A percentile compares a stretch with the other conserved stretches of the same genome.
phyloP scores from a whole-genome alignment of 2,888 invertebrate genomes.

The Eupithecia exiguata region DNA sequence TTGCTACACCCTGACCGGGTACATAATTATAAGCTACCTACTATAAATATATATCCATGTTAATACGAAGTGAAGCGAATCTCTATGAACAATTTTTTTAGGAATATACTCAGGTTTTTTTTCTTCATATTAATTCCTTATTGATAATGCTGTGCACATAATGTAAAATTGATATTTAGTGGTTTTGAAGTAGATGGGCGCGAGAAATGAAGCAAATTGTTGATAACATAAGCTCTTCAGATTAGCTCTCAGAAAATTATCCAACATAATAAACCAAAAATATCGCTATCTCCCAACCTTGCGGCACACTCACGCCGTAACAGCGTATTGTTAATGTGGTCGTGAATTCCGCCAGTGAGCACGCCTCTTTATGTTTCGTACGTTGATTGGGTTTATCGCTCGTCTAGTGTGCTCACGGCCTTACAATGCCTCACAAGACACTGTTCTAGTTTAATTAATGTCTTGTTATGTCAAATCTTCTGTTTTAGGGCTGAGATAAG shows the following conservation, averaged over 20 bases:
- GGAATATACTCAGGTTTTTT: too few relatives aligned
- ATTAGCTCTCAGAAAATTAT: background rate
- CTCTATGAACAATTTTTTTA: too few relatives aligned
- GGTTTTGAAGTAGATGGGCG: background rate
- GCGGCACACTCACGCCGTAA: conserved; percentile 48
- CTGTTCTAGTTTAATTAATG: conserved; percentile 41
- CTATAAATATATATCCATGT: too few relatives aligned
- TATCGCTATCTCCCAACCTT: conserved; percentile 44
- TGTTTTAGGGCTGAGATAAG: conserved; percentile 34
- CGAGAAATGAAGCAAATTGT: background rate
- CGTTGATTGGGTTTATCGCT: conserved; percentile 75
- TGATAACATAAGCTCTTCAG: background rate
- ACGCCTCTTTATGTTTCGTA: conserved; percentile 74
- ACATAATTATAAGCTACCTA: too few relatives aligned
- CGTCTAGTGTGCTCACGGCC: conserved; percentile 47
- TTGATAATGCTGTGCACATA: background rate
- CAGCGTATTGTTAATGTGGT: conserved; percentile 69
- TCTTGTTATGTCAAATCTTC: conserved; percentile 41
- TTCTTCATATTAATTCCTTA: background rate
- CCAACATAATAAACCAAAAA: background rate
- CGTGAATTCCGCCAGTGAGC: conserved; percentile 64
- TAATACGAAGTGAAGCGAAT: too few relatives aligned
- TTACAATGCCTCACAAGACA: conserved; percentile 40
- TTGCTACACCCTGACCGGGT: too few relatives aligned
- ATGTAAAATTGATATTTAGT: background rate